Conservation (phyloP, 2,113 vertebrate species). For the Hassar affinis region DNA sequence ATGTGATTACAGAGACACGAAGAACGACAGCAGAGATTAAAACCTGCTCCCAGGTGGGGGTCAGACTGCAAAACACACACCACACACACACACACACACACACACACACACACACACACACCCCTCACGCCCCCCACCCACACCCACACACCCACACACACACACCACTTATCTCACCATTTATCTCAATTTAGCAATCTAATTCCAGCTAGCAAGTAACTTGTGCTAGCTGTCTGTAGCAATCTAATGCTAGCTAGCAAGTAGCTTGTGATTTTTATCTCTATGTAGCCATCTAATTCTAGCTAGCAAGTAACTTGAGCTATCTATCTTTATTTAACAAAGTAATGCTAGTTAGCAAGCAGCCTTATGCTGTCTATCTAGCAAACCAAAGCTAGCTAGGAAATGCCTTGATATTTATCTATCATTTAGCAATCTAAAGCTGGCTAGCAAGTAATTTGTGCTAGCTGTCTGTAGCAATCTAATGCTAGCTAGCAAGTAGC, state of each 20-base stretch:
- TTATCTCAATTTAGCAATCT: not conserved
- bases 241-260: not conserved
- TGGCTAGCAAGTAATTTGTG: not conserved
- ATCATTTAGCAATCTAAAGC: not conserved
- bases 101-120: slow-evolving; percentile 12
- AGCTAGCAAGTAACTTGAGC: no score
- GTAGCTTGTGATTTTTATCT: not conserved
- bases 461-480: not conserved
- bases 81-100: not conserved
- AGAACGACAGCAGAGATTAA: slow-evolving; percentile 18
- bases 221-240: not conserved
- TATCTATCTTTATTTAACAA: no score
- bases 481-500: not conserved
- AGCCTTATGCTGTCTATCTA: no score
- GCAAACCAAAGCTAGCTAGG: not conserved
- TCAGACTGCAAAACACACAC: not conserved
- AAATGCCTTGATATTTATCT: not conserved
- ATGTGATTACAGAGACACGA: slow-evolving; percentile 9
- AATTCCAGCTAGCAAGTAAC: not conserved
- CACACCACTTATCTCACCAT: not conserved
- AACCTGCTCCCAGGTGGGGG: slow-evolving; percentile 1
- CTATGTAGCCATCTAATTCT: no score
- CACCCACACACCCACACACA: not conserved
- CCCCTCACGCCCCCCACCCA: no score
- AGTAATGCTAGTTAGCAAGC: no score